Conservation (phyloP, 2,113 vertebrate species). For the Hemiprocne comata region DNA sequence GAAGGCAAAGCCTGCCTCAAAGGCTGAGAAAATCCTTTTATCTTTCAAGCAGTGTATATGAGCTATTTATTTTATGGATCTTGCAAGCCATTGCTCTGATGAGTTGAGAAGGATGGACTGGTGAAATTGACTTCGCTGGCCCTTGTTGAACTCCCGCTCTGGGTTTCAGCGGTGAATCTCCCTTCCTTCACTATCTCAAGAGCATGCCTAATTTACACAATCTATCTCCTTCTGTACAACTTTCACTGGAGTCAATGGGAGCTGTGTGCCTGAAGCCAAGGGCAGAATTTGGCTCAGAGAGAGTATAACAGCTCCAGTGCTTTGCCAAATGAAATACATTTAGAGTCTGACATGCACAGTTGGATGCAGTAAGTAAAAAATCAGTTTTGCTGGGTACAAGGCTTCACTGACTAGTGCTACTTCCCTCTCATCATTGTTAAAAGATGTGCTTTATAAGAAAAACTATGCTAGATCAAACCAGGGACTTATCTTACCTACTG, state of each 20-base stretch:
- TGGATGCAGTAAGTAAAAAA: slow-evolving; percentile 60
- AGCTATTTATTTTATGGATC: slow-evolving; percentile 14
- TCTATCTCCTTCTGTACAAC: slow-evolving; percentile 36
- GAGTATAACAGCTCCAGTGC: slow-evolving; percentile 33
- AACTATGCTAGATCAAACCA: not conserved
- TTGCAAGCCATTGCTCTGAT: not conserved
- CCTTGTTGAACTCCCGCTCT: slow-evolving; percentile 15
- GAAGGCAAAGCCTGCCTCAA: not conserved
- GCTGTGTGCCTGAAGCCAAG: slow-evolving; percentile 55
- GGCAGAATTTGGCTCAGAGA: slow-evolving; percentile 56
- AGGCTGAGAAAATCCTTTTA: not conserved
- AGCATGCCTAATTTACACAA: slow-evolving; percentile 50
- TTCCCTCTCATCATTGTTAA: slow-evolving; percentile 32
- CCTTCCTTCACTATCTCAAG: not conserved
- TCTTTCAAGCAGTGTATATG: not conserved
- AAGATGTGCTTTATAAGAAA: slow-evolving; percentile 23
- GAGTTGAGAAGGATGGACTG: not conserved
- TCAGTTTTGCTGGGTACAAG: slow-evolving; percentile 38
- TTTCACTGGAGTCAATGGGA: slow-evolving; percentile 59
- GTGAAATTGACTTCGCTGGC: not conserved
- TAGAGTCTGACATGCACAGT: slow-evolving; percentile 64
- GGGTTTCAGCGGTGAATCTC: not conserved
- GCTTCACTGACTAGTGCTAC: slow-evolving; percentile 5
- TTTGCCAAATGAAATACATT: slow-evolving; percentile 70
- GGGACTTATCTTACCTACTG: not conserved